phyloP scores from a whole-genome alignment of 2,797 vertebrate species.

The Prionace glauca region DNA sequence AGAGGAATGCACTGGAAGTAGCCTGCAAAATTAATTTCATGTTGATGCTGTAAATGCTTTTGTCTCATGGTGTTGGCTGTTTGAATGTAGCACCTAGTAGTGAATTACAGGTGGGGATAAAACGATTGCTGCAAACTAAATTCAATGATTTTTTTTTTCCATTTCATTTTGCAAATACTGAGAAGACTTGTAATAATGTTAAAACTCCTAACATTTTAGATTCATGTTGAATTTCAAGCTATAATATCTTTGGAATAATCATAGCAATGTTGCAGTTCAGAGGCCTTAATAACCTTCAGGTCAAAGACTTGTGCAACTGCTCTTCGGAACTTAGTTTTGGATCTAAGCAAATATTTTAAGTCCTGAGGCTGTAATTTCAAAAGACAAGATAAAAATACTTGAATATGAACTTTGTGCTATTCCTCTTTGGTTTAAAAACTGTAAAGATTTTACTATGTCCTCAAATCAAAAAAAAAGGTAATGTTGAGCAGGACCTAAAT shows the following conservation, averaged over 20 bases:
- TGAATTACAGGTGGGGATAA: not conserved
- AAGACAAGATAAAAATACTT: not conserved
- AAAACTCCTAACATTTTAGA: not conserved
- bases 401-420: not conserved
- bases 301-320: not conserved
- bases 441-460: not conserved
- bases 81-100: not conserved
- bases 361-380: conserved; percentile 15
- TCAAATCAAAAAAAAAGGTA: not conserved
- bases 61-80: too few relatives aligned
- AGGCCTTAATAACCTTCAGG: not conserved
- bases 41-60: not conserved
- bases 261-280: not conserved
- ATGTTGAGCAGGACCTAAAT: not conserved
- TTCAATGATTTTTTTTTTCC: not conserved
- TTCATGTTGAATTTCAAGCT: not conserved
- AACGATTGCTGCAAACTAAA: not conserved
- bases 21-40: not conserved
- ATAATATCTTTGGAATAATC: not conserved
- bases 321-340: not conserved
- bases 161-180: not conserved
- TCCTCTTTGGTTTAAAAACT: not conserved
- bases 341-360: not conserved
- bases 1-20: not conserved
- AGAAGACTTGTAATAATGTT: not conserved